Evolutionary conservation across 2,797 vertebrate genomes (phyloP), one percentile per base, ranked within the genome.

Genomic region (Hephaestus fuliginosus): DNA sequence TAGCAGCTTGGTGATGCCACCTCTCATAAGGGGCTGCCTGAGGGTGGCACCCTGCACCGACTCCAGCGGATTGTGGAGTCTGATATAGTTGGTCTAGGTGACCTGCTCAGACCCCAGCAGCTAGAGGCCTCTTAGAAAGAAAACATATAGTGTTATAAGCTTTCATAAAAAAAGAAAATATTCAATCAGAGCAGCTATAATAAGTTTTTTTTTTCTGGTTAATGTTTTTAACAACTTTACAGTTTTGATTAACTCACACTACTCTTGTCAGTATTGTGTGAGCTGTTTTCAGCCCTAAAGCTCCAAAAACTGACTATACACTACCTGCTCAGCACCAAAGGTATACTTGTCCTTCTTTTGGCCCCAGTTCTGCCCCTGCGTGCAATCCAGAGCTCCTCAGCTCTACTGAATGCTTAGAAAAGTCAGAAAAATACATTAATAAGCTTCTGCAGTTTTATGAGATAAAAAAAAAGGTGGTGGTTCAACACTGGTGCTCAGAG

Each of bases 1-100:
- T 20, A 83, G 85, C 85, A 86, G 84, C 88, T 82, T 75, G 89
- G 81, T 85, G 83, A 87, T 85, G 80, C 82, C 88, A 85, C 67
- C 80, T 85, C 85, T 89, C 87, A 89, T 76, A 72, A 84, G 82
- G 75, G 56, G 62, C 36, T 36, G 78, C 72, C 46, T 71, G 61
- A 28, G 61, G 66, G 70, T 39, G 58, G 57, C 74, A 82, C 70
- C 12, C 62, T 52, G 82, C 75, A 25, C 60, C 36, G 12, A 55
- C 85, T 83, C 76, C 72, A 66, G 41, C 13, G 15, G 33, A 57
- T 77, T 46, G 52, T 51, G 36, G 79, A 77, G 65, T 65, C 69
- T 74, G 68, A 84, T 55, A 15, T 46, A 65, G 43, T 53, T 56
- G 53, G n/a, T 70, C 18, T 11, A 68, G 52, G 64, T 56, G 11